Evolutionary conservation across 2,113 vertebrate genomes (phyloP).

Genomic region (Pterocles burchelli): DNA sequence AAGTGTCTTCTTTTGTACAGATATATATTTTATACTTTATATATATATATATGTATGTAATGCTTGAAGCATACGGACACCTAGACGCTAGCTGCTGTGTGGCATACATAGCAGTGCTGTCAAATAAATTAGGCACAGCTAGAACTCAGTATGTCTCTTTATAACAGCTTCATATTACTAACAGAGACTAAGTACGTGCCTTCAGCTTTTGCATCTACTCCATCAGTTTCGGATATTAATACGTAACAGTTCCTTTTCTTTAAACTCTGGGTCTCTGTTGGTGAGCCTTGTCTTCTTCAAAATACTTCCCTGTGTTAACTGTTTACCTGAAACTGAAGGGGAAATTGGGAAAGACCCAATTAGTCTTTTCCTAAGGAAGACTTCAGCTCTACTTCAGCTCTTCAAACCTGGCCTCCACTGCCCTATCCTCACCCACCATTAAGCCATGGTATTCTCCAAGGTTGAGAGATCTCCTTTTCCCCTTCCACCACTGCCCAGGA

Average conservation of each 20-base stretch:
- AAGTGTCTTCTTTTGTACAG: background rate
- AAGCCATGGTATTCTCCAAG: background rate
- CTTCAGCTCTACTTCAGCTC: background rate
- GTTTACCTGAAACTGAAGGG: background rate
- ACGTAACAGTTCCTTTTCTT: background rate
- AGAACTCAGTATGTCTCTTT: background rate
- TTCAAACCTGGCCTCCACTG: background rate
- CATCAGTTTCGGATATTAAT: background rate
- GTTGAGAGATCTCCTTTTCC: background rate
- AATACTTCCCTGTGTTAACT: background rate
- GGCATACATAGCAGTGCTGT: background rate
- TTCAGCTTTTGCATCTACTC: background rate
- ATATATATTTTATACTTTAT: background rate
- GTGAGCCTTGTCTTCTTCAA: background rate
- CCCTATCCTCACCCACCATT: background rate
- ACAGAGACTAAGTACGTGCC: background rate
- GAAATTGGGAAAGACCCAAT: background rate
- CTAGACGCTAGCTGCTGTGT: conserved; percentile 9
- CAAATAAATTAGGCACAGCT: conserved; percentile 26
- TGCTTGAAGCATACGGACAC: background rate
- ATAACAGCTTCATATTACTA: background rate
- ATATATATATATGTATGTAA: background rate
- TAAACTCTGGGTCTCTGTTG: background rate
- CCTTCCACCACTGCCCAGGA: background rate
- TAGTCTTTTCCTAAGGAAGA: background rate